These are phyloP conservation scores for Grus americana DNA, from an alignment of 2,113 vertebrate species.

Conservation along the genomic window DNA sequence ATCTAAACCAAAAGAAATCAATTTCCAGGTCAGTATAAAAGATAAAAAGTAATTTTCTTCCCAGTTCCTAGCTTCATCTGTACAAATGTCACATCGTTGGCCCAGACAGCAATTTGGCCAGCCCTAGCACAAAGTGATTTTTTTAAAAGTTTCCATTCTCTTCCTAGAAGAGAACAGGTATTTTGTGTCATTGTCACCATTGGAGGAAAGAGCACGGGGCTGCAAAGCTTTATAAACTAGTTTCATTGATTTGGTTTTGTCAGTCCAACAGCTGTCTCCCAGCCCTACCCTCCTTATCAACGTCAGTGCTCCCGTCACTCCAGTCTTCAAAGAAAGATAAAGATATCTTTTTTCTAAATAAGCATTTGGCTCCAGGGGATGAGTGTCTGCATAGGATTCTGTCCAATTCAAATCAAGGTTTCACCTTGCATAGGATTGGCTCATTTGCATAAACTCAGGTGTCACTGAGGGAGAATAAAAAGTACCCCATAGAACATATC, in stretches of 20 bases:
- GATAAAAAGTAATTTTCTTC: neutral
- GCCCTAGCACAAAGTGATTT: neutral
- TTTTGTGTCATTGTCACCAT: conserved; percentile 19
- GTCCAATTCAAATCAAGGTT: conserved; percentile 32
- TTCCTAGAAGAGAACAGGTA: conserved; percentile 29
- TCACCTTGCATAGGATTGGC: neutral
- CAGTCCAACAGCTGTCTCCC: conserved; percentile 4
- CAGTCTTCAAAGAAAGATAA: conserved; percentile 46
- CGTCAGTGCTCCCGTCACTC: neutral
- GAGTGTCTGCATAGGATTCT: conserved; percentile 12
- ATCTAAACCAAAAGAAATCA: neutral
- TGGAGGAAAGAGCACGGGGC: neutral
- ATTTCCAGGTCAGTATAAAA: neutral
- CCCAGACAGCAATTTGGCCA: conserved; percentile 44
- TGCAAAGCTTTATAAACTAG: conserved; percentile 7
- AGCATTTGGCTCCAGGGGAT: neutral
- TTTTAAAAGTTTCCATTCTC: conserved; percentile 3
- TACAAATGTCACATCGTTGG: conserved; percentile 47
- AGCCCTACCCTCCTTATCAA: neutral
- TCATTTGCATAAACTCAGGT: conserved; percentile 18
- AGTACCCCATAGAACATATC: neutral
- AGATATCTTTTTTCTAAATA: conserved; percentile 26
- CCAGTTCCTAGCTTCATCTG: conserved; percentile 41
- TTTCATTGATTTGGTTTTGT: conserved; percentile 12
- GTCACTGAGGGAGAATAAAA: neutral